phyloP scores from a whole-genome alignment of 2,888 invertebrate genomes.

The Flabesymbios commensalis region DNA sequence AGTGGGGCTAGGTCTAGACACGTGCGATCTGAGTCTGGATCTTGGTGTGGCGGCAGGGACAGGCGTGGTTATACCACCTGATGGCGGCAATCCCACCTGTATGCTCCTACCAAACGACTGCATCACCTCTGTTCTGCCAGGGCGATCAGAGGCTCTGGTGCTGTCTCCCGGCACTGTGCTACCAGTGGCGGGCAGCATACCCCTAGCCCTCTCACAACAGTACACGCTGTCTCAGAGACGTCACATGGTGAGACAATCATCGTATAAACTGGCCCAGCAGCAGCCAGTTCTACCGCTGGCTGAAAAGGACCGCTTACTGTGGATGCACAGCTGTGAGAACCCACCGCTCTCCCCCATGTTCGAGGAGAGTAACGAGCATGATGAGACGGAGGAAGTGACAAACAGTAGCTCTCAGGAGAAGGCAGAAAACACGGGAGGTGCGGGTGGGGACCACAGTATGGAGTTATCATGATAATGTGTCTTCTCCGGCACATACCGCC shows the following conservation, averaged over 20 bases:
- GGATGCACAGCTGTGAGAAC: conserved; percentile 10
- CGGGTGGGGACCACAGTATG: not conserved
- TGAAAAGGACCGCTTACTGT: conserved; percentile 25
- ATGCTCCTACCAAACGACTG: no score
- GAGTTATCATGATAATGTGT: no score
- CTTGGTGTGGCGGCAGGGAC: no score
- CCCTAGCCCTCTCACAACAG: not conserved
- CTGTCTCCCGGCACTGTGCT: not conserved
- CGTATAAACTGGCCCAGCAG: conserved; percentile 85
- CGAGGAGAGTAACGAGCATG: conserved; percentile 26
- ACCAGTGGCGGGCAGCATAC: not conserved
- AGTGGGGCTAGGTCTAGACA: no score
- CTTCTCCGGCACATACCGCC: no score
- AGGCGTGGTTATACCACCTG: no score
- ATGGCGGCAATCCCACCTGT: no score
- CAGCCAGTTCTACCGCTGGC: conserved; percentile 79
- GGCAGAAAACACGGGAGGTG: not conserved
- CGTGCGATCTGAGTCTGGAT: no score
- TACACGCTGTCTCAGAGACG: conserved; percentile 55
- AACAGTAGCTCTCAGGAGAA: not conserved
- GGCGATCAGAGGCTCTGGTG: not conserved
- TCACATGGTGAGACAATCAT: conserved; percentile 82
- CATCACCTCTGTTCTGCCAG: no score
- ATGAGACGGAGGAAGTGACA: conserved; percentile 17
- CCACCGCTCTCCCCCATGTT: conserved; percentile 34